Evolutionary conservation across 2,888 invertebrate species (phyloP).

Genomic region (Iselma pallidipennis): DNA sequence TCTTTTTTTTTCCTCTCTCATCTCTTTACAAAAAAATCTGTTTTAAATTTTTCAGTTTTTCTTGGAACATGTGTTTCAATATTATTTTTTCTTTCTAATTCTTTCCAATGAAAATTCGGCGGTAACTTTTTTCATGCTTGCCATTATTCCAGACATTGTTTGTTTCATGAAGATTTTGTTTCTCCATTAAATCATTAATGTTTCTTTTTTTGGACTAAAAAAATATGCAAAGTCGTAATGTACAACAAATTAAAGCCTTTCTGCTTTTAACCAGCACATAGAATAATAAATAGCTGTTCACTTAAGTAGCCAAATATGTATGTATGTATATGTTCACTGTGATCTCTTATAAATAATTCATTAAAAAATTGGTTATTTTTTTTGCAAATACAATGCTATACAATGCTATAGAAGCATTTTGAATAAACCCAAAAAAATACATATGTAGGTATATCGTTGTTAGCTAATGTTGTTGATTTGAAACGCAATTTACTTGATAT

Average conservation of each 20-base stretch:
- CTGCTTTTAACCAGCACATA: too few species aligned
- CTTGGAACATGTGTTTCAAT: not conserved
- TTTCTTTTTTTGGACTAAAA: not conserved
- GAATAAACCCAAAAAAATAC: not conserved
- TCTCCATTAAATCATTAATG: not conserved
- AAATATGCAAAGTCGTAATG: constrained; percentile 6
- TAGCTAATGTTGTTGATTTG: not conserved
- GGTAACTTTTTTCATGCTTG: too few species aligned
- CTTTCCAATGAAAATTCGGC: not conserved
- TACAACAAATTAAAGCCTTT: not conserved
- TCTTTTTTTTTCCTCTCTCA: not conserved
- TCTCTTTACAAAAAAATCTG: not conserved
- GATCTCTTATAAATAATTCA: constrained; percentile 10
- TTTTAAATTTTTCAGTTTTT: not conserved
- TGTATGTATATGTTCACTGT: not conserved
- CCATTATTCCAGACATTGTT: not conserved
- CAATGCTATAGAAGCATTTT: not conserved
- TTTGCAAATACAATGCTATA: too few species aligned
- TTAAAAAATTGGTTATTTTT: constrained; percentile 2
- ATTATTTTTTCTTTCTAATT: not conserved
- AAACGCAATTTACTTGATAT: constrained; percentile 17
- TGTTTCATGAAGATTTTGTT: not conserved
- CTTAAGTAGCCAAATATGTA: constrained; percentile 3
- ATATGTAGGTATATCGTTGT: too few species aligned
- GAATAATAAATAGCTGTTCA: constrained; percentile 7